Evolutionary conservation across 2,113 vertebrate species (phyloP), one percentile per base, ranked within the genome.

Genomic region (Seriola dumerili): DNA sequence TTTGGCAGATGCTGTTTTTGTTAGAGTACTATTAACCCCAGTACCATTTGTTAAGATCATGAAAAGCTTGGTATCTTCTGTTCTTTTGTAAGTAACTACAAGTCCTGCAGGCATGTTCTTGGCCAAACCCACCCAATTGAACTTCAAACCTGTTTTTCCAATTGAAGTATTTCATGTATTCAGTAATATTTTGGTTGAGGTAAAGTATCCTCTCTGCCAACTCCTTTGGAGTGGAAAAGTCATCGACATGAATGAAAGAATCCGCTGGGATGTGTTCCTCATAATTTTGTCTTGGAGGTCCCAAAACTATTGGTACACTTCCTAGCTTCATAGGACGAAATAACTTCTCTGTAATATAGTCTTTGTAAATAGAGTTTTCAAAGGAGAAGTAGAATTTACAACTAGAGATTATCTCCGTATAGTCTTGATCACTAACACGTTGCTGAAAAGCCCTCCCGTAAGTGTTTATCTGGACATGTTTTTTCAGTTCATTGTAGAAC

Each of bases 351-450:
- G 97, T 97, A 76, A 97, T 96, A 66, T 97, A 97, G 94, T 97
- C 96, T 93, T 95, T 96, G 84, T 96, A 92, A 67, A 96, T 93
- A 32, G 97, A 97, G 85, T 97, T 97, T 93, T 97, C 97, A 89
- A 97, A 97, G 7, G 96, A 96, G 81, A 97, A 95, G 68, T 97
- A 97, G 88, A 97, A 97, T 91, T 97, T 97, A 82, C 97, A 97
- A 17, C 92, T 89, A 44, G 96, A 94, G 77, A 97, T 92, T 23
- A 95, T 95, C 55, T 94, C 93, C n/a, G 91, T 89, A 86, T 96
- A 93, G 66, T 94, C 94, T 83, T 96, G 91, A 8, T 94, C 80
- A 25, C 91, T 95, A 50, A 96, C 11, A 0, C 89, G 94, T 69
- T 94, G 92, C 76, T 91, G 92, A 32, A 97, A 96, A 19, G 94